Evolutionary conservation across 2,888 invertebrate genomes (phyloP).

Genomic region (Pristionchus japonicus): DNA sequence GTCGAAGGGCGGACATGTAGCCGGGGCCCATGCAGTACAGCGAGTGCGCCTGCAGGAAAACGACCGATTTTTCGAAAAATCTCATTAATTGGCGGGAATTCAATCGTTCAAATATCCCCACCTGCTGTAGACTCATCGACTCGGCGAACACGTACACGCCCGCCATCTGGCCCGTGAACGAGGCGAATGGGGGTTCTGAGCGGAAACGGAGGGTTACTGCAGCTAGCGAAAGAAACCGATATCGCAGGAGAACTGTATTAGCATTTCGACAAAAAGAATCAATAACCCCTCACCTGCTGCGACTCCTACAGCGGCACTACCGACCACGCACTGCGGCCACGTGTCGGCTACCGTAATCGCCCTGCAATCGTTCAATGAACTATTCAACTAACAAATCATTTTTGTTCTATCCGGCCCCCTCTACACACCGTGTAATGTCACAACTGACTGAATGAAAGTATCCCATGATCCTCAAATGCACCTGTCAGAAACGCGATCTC

Average conservation of each 20-base stretch:
- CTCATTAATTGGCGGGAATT: neutral
- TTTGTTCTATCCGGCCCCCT: no score
- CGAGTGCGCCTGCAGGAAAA: constrained; percentile 86
- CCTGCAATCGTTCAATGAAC: constrained; percentile 52
- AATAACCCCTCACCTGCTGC: neutral
- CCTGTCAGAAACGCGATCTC: neutral
- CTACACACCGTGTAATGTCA: no score
- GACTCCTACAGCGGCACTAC: constrained; percentile 78
- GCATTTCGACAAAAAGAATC: neutral
- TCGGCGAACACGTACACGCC: constrained; percentile 98
- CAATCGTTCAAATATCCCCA: neutral
- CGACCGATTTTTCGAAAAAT: constrained; percentile 75
- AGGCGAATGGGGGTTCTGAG: constrained; percentile 83
- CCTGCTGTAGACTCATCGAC: constrained; percentile 91
- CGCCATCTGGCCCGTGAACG: constrained; percentile 99
- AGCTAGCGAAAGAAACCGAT: neutral
- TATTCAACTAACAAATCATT: no score
- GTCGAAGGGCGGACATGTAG: constrained; percentile 99
- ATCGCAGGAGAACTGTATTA: constrained; percentile 79
- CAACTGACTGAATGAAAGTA: neutral
- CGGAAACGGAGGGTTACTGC: neutral
- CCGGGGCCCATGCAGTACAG: constrained; percentile 98
- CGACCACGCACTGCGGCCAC: constrained; percentile 99
- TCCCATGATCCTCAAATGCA: neutral
- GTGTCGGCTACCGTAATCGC: constrained; percentile 81